Percentiles rank a stretch among this genome's conserved stretches.
Conservation (phyloP, 2,797 vertebrate species). For the Telmatherina bonti region DNA sequence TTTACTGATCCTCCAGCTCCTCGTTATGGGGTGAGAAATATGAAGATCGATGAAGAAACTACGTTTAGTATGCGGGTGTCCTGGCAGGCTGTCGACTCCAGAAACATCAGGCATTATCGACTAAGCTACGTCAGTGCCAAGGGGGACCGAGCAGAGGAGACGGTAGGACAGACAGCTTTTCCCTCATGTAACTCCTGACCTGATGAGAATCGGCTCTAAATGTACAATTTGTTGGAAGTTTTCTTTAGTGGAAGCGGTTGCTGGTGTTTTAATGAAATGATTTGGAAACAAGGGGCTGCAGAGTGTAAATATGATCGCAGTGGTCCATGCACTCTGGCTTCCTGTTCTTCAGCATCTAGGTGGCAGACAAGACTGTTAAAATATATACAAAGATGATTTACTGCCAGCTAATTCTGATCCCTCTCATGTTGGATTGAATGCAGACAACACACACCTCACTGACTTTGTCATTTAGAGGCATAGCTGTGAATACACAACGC, state of each 20-base stretch:
- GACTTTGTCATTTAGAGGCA: neutral
- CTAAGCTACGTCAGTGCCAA: constrained; percentile 87
- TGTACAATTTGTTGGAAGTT: neutral
- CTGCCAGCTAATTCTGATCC: neutral
- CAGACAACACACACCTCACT: neutral
- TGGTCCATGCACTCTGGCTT: neutral
- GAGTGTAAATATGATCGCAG: neutral
- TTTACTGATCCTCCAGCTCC: constrained; percentile 78
- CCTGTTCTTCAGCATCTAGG: neutral
- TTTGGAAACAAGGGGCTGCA: neutral
- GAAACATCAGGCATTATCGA: constrained; percentile 85
- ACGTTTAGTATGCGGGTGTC: constrained; percentile 89
- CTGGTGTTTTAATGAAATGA: neutral
- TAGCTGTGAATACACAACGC: neutral
- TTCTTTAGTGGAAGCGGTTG: neutral
- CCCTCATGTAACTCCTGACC: neutral
- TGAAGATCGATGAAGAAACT: constrained; percentile 90
- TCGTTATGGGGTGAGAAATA: constrained; percentile 85
- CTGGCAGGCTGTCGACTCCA: constrained; percentile 87
- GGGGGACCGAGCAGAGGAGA: constrained; percentile 89
- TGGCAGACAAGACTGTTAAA: neutral
- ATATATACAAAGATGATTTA: neutral
- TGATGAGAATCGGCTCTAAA: neutral
- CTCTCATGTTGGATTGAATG: neutral
- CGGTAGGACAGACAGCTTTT: constrained; percentile 63